phyloP scores from a whole-genome alignment of 2,113 vertebrate species.

The Cyprinodon brontotheroides region DNA sequence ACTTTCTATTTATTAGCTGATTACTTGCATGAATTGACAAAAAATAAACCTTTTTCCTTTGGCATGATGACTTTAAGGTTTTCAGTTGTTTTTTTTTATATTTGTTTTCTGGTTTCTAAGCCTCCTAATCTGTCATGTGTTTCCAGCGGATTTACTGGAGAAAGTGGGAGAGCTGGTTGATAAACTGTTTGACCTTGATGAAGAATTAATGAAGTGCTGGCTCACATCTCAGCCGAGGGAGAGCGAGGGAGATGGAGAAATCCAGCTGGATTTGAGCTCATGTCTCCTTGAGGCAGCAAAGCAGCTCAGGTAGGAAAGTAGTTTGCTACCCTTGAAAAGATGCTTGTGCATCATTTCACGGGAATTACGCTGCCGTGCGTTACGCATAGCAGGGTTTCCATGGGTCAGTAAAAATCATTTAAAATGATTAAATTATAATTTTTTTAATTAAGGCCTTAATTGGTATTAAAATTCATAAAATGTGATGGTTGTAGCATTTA shows the following conservation, averaged over 20 bases:
- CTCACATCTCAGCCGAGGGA: conserved; percentile 68
- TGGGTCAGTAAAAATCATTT: too few species aligned
- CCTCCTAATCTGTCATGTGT: conserved; percentile 2
- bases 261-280: conserved; percentile 77
- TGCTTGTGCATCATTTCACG: too few species aligned
- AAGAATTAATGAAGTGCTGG: conserved; percentile 93
- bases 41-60: not conserved
- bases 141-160: conserved; percentile 88
- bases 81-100: not conserved
- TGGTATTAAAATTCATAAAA: too few species aligned
- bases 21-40: not conserved
- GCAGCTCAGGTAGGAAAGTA: conserved; percentile 86
- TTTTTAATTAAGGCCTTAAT: too few species aligned
- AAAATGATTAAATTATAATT: too few species aligned
- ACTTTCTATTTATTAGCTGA: not conserved
- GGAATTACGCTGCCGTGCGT: too few species aligned
- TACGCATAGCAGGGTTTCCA: too few species aligned
- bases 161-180: conserved; percentile 95
- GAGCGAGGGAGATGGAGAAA: conserved; percentile 49
- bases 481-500: too few species aligned
- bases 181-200: conserved; percentile 95
- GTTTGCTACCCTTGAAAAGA: too few species aligned
- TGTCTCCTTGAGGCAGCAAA: conserved; percentile 92
- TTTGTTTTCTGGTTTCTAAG: conserved; percentile 4
- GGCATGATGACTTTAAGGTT: not conserved